Evolutionary conservation across 2,797 vertebrate genomes (phyloP), one percentile per base, ranked within the genome.

Genomic region (Zalophus californianus): DNA sequence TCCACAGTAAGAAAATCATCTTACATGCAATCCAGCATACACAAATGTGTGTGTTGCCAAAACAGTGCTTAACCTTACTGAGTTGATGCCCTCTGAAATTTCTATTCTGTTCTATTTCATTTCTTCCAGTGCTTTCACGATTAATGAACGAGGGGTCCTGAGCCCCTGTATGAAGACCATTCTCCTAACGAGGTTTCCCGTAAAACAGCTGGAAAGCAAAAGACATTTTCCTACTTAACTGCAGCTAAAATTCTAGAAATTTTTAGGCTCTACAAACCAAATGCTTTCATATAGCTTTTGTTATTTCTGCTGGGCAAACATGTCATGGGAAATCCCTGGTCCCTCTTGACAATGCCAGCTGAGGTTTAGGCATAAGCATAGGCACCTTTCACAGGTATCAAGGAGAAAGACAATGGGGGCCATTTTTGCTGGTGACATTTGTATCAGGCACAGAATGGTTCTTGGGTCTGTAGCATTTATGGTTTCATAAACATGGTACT

Each of bases 241-340:
- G 87, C 79, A 44, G 21, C 77, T 92, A 15, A 91, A 64, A 54
- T 78, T 89, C 66, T 80, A 35, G 21, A n/a, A 62, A 44, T 54
- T 91, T 91, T 64, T 29, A 73, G n/a, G 29, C n/a, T 97, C 68
- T 48, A 77, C 38, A 95, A 72, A 89, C 29, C 70, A 50, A 96
- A 75, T 38, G 13, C 16, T 41, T 73, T 66, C 4, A 1, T 32
- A 64, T 85, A 79, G 21, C 44, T 68, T 73, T 91, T 75, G 50
- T n/a, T 29, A 68, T 79, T 95, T 92, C 54, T 72, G 14, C 68
- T 83, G 66, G 54, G 38, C n/a, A 64, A 35, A 7, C 32, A 64
- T 38, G 52, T 75, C 3, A 1, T 21, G 21, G 15, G 25, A 85
- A n/a, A 38, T n/a, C 6, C 56, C 64, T 82, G 7, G 5, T 93